A percentile compares a stretch with the other conserved stretches of the same genome.
Evolutionary conservation across 2,113 vertebrate species (phyloP).

Genomic region (Notarius lentiginosus): DNA sequence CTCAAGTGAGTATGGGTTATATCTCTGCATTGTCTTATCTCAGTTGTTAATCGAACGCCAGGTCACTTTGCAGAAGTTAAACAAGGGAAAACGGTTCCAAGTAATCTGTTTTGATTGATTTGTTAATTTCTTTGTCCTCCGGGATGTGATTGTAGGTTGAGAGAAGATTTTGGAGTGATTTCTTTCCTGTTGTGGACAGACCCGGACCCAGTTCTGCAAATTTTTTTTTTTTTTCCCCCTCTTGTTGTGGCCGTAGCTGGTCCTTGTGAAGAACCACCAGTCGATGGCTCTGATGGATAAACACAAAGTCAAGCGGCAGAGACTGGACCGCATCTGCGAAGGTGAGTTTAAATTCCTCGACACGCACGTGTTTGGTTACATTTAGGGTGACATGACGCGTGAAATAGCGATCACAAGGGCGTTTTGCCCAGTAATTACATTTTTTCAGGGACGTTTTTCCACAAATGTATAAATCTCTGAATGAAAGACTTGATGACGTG

Average conservation of each 20-base stretch:
- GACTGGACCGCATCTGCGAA: conserved; percentile 84
- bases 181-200: conserved; percentile 25
- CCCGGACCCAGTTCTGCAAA: conserved; percentile 29
- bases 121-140: background rate
- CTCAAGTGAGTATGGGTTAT: background rate
- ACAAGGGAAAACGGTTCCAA: background rate
- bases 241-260: conserved; percentile 54
- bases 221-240: background rate
- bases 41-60: background rate
- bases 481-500: background rate
- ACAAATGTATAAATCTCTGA: background rate
- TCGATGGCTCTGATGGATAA: conserved; percentile 86
- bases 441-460: background rate
- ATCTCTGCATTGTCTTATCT: background rate
- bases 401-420: background rate
- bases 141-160: conserved; percentile 50
- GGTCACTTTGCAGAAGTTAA: background rate
- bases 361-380: background rate
- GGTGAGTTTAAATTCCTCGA: conserved; percentile 63
- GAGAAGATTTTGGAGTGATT: conserved; percentile 33
- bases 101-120: background rate
- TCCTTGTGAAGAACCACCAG: conserved; percentile 66
- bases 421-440: background rate
- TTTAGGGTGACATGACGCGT: too few species aligned
- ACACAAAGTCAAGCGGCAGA: conserved; percentile 89